A percentile compares a stretch with the other conserved stretches of the same genome.
Conservation (phyloP, 2,797 vertebrate genomes). For the Falco cherrug region DNA sequence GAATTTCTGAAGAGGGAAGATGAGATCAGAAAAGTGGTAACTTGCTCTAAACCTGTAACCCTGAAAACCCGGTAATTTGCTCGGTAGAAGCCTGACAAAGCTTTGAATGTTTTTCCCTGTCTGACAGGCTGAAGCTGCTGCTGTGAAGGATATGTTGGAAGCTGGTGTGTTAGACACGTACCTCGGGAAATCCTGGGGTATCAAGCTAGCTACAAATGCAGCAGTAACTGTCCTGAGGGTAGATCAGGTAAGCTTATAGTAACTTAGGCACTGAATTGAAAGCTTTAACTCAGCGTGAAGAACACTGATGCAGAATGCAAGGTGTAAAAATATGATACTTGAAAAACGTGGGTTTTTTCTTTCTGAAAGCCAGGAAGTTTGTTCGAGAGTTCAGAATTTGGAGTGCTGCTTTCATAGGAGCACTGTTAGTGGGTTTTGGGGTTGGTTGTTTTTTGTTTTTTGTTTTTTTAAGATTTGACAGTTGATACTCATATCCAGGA, state of each 20-base stretch:
- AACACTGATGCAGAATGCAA: background rate
- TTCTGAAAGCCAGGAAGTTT: background rate
- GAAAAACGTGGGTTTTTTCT: background rate
- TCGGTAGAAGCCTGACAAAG: background rate
- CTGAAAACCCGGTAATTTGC: background rate
- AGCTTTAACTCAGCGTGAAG: background rate
- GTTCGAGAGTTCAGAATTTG: background rate
- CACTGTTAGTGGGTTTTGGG: background rate
- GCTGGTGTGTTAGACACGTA: constrained; percentile 89
- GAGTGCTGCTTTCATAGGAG: background rate
- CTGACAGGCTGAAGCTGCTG: constrained; percentile 87
- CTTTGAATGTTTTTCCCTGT: background rate
- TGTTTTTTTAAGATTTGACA: background rate
- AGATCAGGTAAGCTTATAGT: constrained; percentile 86
- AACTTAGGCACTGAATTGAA: background rate
- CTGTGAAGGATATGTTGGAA: constrained; percentile 92
- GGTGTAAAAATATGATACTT: background rate
- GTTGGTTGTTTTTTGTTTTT: background rate
- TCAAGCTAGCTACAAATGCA: constrained; percentile 95
- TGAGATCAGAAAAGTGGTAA: background rate
- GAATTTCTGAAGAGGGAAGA: background rate
- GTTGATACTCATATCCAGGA: background rate
- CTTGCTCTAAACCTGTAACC: background rate
- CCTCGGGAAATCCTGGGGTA: constrained; percentile 93
- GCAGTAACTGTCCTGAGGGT: constrained; percentile 94